Percentiles rank a stretch among this genome's conserved stretches.
phyloP scores from a whole-genome alignment of 2,888 invertebrate species.

The Ophion costatus region DNA sequence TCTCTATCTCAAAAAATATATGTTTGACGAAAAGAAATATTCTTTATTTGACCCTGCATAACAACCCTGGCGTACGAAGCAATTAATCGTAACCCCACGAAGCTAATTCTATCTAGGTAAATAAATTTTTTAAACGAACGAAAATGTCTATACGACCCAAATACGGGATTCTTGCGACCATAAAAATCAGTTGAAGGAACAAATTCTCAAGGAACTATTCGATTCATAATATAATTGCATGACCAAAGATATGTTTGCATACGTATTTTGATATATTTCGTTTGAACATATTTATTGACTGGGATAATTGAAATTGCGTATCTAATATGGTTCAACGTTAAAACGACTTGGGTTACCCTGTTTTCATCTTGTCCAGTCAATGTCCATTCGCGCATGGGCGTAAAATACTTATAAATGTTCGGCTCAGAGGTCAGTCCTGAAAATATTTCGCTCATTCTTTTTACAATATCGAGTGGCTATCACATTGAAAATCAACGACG shows the following conservation, averaged over 20 bases:
- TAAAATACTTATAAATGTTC: background rate
- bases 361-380: background rate
- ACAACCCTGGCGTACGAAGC: too few species aligned
- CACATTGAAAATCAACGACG: too few species aligned
- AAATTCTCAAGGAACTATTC: too few species aligned
- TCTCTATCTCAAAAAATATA: too few species aligned
- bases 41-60: too few species aligned
- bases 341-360: background rate
- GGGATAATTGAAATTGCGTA: background rate
- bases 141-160: too few species aligned
- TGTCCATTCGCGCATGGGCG: too few species aligned
- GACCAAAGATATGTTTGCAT: background rate
- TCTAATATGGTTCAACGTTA: background rate
- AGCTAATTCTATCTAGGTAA: background rate
- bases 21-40: too few species aligned
- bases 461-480: too few species aligned
- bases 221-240: background rate
- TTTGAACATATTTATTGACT: background rate
- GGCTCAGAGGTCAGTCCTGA: background rate
- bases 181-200: too few species aligned
- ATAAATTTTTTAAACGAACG: background rate
- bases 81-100: background rate
- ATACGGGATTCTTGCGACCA: too few species aligned
- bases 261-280: background rate
- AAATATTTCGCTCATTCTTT: background rate